Percentiles rank a stretch among this genome's conserved stretches.
Evolutionary conservation across 2,113 vertebrate genomes (phyloP).

Genomic region (Scomber japonicus): DNA sequence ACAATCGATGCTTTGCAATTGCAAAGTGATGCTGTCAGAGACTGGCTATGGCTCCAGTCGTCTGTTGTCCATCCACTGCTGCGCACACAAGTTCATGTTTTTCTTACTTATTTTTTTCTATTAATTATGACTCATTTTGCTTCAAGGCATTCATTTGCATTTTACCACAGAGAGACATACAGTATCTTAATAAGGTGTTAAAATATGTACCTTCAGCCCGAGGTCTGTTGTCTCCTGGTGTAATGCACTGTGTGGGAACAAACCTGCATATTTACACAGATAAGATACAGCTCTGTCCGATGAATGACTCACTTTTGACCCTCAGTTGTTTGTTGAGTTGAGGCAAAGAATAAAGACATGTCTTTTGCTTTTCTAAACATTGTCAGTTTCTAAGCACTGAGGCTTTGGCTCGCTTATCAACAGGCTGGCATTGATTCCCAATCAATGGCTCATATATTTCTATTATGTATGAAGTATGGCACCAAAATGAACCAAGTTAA

Average conservation of each 20-base stretch:
- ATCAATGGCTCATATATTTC: not conserved
- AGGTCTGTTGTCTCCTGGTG: constrained; percentile 3
- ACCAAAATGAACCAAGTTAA: constrained; percentile 7
- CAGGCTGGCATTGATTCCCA: not conserved
- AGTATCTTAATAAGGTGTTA: not conserved
- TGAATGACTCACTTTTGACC: constrained; percentile 55
- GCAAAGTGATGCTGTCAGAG: constrained; percentile 47
- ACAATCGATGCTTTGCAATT: constrained; percentile 35
- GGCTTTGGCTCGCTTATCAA: not conserved
- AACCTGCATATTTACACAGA: constrained; percentile 19
- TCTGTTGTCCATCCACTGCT: not conserved
- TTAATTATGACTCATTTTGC: constrained; percentile 59
- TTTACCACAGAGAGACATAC: constrained; percentile 25
- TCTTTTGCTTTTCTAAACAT: constrained; percentile 17
- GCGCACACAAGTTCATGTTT: constrained; percentile 1
- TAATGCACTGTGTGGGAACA: constrained; percentile 17
- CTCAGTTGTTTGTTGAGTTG: constrained; percentile 12
- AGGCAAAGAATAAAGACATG: constrained; percentile 16
- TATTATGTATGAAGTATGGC: not conserved
- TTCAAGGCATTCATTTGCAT: constrained; percentile 59
- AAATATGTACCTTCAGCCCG: constrained; percentile 1
- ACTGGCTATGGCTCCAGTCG: constrained; percentile 13
- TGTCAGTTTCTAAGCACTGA: constrained; percentile 11
- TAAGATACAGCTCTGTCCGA: constrained; percentile 31
- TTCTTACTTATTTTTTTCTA: constrained; percentile 5